Evolutionary conservation across 2,113 vertebrate genomes (phyloP).

Genomic region (Poeciliopsis prolifica): DNA sequence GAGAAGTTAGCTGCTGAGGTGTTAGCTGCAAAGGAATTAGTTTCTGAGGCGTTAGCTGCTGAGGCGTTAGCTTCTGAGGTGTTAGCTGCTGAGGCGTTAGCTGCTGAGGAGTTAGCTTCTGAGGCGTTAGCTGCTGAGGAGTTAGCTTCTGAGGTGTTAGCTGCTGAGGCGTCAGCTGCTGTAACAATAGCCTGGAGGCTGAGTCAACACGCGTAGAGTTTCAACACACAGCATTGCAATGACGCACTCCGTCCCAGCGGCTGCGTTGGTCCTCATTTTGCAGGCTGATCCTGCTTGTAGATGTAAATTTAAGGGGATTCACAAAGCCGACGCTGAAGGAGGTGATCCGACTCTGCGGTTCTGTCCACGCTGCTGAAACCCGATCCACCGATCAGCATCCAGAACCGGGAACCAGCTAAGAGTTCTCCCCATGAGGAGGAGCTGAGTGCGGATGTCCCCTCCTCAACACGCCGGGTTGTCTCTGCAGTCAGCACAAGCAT

Average conservation of each 20-base stretch:
- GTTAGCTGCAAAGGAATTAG: background rate
- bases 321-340: constrained; percentile 40
- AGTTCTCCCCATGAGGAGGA: background rate
- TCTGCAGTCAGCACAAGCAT: no score
- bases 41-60: no score
- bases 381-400: constrained; percentile 43
- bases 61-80: accelerated
- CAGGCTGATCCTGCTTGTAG: constrained; percentile 63
- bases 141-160: constrained; percentile 60
- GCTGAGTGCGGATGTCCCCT: background rate
- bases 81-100: no score
- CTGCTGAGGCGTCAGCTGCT: constrained; percentile 65
- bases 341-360: constrained; percentile 49
- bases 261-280: constrained; percentile 49
- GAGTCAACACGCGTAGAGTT: constrained; percentile 59
- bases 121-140: accelerated
- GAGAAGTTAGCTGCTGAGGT: constrained; percentile 24
- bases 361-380: constrained; percentile 57
- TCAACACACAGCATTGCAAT: constrained; percentile 32
- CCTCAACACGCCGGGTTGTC: no score
- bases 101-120: no score
- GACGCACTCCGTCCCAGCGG: constrained; percentile 61
- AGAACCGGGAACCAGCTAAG: constrained; percentile 30
- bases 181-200: constrained; percentile 55
- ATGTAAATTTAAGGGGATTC: constrained; percentile 61